Evolutionary conservation across 2,797 vertebrate species (phyloP).

Genomic region (Ctenopoma kingsleyae): DNA sequence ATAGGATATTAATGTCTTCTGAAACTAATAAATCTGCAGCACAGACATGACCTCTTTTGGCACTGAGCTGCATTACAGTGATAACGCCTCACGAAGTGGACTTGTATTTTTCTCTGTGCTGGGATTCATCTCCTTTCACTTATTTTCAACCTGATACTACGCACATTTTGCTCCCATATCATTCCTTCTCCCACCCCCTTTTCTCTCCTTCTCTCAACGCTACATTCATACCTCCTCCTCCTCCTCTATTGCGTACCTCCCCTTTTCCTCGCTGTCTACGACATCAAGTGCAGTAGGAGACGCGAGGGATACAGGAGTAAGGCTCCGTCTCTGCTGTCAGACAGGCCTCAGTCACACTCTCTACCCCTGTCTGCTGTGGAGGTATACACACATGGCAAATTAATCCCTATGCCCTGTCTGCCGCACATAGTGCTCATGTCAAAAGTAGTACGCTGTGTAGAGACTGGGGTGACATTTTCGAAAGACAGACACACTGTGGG

Average conservation of each 20-base stretch:
- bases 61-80: constrained; percentile 81
- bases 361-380: constrained; percentile 76
- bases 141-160: constrained; percentile 48
- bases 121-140: constrained; percentile 54
- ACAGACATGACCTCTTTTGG: constrained; percentile 88
- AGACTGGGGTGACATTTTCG: constrained; percentile 72
- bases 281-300: constrained; percentile 68
- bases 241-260: constrained; percentile 32
- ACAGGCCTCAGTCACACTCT: constrained; percentile 80
- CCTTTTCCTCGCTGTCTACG: constrained; percentile 41
- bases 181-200: constrained; percentile 16
- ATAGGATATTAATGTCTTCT: constrained; percentile 70
- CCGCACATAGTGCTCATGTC: constrained; percentile 75
- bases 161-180: constrained; percentile 11
- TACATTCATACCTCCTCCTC: constrained; percentile 33
- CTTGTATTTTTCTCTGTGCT: constrained; percentile 30
- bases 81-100: constrained; percentile 43
- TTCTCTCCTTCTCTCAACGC: constrained; percentile 38
- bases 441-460: constrained; percentile 62
- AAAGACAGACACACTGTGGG: constrained; percentile 71
- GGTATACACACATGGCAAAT: constrained; percentile 79
- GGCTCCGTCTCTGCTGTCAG: constrained; percentile 73
- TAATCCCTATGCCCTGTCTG: constrained; percentile 79
- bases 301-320: constrained; percentile 60
- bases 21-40: constrained; percentile 78